Base-by-base conservation (phyloP, 1,140 invertebrate species). In the Trigoniulus corallinus region DNA sequence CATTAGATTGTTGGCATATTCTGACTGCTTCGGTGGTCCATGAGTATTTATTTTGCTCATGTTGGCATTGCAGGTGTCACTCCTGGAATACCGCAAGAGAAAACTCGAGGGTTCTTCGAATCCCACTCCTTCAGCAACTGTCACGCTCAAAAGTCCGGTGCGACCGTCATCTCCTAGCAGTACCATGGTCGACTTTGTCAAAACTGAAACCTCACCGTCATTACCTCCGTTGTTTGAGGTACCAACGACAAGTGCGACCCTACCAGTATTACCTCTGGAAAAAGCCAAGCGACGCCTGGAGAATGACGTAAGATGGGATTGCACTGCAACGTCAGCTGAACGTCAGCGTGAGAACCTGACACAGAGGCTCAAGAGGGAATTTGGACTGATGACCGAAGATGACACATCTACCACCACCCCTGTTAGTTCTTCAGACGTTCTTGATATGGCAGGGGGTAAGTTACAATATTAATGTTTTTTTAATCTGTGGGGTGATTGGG, bases 301-400 rank as follows among this genome's bases (percentile, higher is more conserved):
- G 4, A 50, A 52, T 25, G 55, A 56, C 44, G 54, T 60, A 37
- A 56, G 68, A 52, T 79, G 77, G 57, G 76, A 73, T 65, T 72
- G 78, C 3, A 78, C 78, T 22, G 79, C 81, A 23, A 83, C 80
- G 3, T 61, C 79, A 21, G 72, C 82, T 1, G 81, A 84, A 61
- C 69, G 74, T 50, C 80, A 82, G 62, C 70, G 81, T 53, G 81
- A 84, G 63, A 82, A 79, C 63, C 71, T 84, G 23, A 81, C 78
- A 18, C 78, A 82, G 57, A 71, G 83, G 58, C 65, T 84, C 54
- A 74, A 80, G 62, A 67, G 78, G 37, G 80, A 82, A 62, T 82
- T 82, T 67, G 81, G 80, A n/a, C 67, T 84, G 15, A 78, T 79
- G 55, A 65, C 79, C 40, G 74, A 73, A 44, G 79, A 81, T 48